A percentile compares a stretch with the other conserved stretches of the same genome.
These are phyloP conservation scores for Neodon shergylaensis DNA, from an alignment of 2,113 vertebrate species.

Conservation along the genomic window DNA sequence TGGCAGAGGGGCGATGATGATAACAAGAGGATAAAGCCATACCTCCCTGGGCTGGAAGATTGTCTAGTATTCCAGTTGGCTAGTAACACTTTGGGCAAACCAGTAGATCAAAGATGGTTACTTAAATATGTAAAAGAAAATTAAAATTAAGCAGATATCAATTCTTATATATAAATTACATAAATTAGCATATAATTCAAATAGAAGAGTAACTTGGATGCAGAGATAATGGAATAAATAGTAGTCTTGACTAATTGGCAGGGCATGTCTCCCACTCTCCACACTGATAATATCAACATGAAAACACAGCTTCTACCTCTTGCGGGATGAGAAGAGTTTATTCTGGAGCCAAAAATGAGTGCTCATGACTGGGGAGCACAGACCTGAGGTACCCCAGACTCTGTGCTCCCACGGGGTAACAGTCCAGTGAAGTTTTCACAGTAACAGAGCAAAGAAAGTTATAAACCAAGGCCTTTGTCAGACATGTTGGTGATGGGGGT, in stretches of 20 bases:
- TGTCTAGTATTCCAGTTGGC: background rate
- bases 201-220: background rate
- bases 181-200: background rate
- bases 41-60: accelerated
- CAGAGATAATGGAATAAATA: background rate
- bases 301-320: background rate
- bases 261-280: background rate
- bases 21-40: constrained; percentile 90
- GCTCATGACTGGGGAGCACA: background rate
- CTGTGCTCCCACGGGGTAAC: background rate
- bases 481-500: background rate
- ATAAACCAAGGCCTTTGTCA: background rate
- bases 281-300: background rate
- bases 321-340: background rate
- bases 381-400: background rate
- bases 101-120: background rate
- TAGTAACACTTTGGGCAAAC: constrained; percentile 33
- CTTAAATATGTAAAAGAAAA: background rate
- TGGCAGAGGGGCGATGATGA: constrained; percentile 90
- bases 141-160: background rate
- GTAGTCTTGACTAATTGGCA: background rate
- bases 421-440: background rate
- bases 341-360: background rate
- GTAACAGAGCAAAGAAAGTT: background rate
- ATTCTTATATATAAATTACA: background rate